These are phyloP conservation scores for human DNA, from an alignment of 2,113 vertebrate species.

Conservation along the genomic window GRCh38 chr3:47422501-47423000, in stretches of 20 bases:
- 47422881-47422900: rapidly evolving
- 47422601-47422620: rapidly evolving
- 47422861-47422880: neutral
- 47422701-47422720: neutral
- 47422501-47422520: slow-evolving; percentile 99
- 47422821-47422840: neutral
- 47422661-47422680: neutral
- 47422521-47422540: slow-evolving; percentile 97
- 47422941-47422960: neutral
- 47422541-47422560: neutral
- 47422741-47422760: too few relatives aligned
- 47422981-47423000: neutral
- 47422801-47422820: neutral
- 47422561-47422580: neutral
- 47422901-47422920: neutral
- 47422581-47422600: rapidly evolving
- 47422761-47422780: neutral
- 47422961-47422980: neutral
- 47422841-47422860: rapidly evolving
- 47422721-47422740: neutral
- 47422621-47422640: neutral
- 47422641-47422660: neutral
- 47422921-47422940: neutral
- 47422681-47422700: neutral
- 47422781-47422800: neutral